Conservation (phyloP, 2,113 vertebrate species). For the Brevimyrus niger region DNA sequence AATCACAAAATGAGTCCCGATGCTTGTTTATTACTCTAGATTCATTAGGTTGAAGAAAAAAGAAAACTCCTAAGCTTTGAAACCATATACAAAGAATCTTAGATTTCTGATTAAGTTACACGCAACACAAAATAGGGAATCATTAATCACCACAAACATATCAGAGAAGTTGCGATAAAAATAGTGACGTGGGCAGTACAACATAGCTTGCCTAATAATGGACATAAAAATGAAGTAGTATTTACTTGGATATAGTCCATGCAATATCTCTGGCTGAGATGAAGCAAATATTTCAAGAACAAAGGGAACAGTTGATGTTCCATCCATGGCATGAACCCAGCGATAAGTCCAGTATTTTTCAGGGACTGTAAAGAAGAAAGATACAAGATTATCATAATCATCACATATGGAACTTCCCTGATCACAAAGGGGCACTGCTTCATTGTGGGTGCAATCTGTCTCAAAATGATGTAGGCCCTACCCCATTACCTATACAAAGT, state of each 20-base stretch:
- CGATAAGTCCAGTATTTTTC: constrained; percentile 85
- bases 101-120: neutral
- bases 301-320: constrained; percentile 72
- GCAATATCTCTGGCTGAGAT: constrained; percentile 85
- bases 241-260: constrained; percentile 77
- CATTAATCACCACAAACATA: neutral
- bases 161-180: neutral
- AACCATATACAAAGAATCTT: neutral
- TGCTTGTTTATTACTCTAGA: neutral
- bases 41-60: neutral
- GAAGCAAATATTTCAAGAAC: constrained; percentile 85
- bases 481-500: neutral
- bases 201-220: neutral
- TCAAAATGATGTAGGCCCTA: neutral
- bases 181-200: neutral
- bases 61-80: neutral
- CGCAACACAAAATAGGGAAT: neutral
- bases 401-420: neutral
- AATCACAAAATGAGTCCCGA: neutral
- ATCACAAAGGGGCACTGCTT: neutral
- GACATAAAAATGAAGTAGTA: neutral
- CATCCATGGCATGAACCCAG: constrained; percentile 80
- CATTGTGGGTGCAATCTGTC: neutral
- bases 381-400: neutral
- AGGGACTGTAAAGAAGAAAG: constrained; percentile 47